Evolutionary conservation across 2,888 invertebrate genomes (phyloP).

Genomic region (Trichogramma evanescens): DNA sequence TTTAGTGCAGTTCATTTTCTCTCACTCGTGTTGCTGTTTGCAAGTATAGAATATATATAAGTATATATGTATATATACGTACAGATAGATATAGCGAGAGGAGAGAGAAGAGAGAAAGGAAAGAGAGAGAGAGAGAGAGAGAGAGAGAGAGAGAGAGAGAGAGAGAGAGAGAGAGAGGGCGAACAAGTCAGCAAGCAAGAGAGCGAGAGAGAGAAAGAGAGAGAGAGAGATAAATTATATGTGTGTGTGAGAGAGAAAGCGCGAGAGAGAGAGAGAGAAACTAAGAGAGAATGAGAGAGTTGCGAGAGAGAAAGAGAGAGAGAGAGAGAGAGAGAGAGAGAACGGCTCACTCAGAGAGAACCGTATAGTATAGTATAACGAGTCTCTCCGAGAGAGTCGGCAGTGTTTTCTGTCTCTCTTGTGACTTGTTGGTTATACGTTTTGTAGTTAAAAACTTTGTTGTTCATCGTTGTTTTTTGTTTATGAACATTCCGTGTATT

Average conservation of each 20-base stretch:
- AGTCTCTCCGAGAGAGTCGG: too few species aligned
- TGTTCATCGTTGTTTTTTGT: too few species aligned
- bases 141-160: conserved; percentile 14
- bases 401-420: too few species aligned
- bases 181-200: conserved; percentile 7
- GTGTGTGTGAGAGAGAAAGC: conserved; percentile 4
- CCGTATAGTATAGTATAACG: too few species aligned
- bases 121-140: conserved; percentile 7
- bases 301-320: neutral
- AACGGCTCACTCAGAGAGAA: conserved; percentile 12
- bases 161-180: conserved; percentile 1
- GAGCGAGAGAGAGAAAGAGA: conserved; percentile 4
- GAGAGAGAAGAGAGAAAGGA: conserved; percentile 12
- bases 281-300: conserved; percentile 9
- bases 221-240: too few species aligned
- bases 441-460: too few species aligned
- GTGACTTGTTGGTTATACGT: too few species aligned
- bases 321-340: neutral
- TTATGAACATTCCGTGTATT: too few species aligned
- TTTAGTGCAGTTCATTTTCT: neutral
- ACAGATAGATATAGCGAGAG: conserved; percentile 19
- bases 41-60: neutral
- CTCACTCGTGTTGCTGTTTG: neutral
- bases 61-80: neutral
- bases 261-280: neutral